Conservation (phyloP, 2,888 invertebrate genomes). For the Callosobruchus maculatus region DNA sequence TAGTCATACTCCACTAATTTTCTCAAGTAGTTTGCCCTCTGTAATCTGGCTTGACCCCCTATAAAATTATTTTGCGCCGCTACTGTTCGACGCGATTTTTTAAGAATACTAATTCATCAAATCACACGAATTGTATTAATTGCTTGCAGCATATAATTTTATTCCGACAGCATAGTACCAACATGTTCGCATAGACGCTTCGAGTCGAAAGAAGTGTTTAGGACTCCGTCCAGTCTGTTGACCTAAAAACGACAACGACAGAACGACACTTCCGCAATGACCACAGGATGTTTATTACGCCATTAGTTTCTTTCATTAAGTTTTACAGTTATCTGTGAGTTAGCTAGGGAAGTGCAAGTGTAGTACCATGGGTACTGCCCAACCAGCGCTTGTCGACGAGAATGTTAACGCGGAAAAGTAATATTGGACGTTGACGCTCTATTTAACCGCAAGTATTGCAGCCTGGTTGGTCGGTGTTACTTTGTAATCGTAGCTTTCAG, state of each 20-base stretch:
- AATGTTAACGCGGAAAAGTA: neutral
- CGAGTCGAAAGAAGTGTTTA: neutral
- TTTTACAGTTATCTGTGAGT: neutral
- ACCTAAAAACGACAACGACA: neutral
- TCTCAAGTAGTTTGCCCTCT: no score
- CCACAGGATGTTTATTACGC: neutral
- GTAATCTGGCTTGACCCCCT: no score
- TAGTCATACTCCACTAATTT: no score
- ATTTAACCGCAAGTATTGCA: neutral
- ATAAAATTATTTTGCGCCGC: no score
- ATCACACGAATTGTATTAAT: neutral
- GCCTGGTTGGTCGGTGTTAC: no score
- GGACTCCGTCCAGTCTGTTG: neutral
- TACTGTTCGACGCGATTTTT: no score
- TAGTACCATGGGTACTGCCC: neutral
- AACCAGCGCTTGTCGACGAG: neutral
- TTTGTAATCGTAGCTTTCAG: no score
- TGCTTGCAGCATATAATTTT: neutral
- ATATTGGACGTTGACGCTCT: neutral
- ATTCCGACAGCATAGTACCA: neutral
- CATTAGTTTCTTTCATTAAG: neutral
- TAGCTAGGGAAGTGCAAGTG: neutral
- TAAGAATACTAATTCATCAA: neutral
- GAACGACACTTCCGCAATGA: neutral
- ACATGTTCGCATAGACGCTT: neutral